phyloP scores from a whole-genome alignment of 2,888 invertebrate genomes.

The Hipparchia sbordonii region DNA sequence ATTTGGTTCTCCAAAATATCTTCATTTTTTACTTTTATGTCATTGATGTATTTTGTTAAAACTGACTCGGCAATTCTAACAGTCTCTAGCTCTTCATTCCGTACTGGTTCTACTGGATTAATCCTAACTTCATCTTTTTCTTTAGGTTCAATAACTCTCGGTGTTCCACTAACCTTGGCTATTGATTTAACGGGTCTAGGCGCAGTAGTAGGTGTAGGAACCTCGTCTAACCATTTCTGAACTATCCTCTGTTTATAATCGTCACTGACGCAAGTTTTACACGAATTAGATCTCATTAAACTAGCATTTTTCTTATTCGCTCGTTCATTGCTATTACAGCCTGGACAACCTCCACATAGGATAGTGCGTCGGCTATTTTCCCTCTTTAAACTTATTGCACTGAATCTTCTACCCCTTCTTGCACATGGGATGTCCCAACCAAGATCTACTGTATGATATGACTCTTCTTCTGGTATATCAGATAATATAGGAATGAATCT shows the following conservation, averaged over 20 bases:
- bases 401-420: constrained; percentile 78
- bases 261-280: constrained; percentile 82
- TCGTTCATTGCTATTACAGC: constrained; percentile 77
- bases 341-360: constrained; percentile 86
- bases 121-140: constrained; percentile 48
- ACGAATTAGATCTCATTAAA: constrained; percentile 75
- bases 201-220: constrained; percentile 71
- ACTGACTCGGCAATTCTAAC: constrained; percentile 43
- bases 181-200: constrained; percentile 62
- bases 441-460: constrained; percentile 73
- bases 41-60: constrained; percentile 46
- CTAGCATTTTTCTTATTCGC: constrained; percentile 55
- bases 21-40: constrained; percentile 27
- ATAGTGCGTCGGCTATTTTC: constrained; percentile 83
- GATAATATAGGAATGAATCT: constrained; percentile 89
- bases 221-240: constrained; percentile 90
- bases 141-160: constrained; percentile 62
- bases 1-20: constrained; percentile 18
- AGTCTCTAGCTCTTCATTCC: constrained; percentile 45
- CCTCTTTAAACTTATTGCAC: constrained; percentile 83
- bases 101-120: constrained; percentile 48
- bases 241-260: constrained; percentile 89
- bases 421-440: constrained; percentile 77
- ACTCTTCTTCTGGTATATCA: constrained; percentile 91
- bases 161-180: constrained; percentile 73